These are phyloP conservation scores for Anastatus disparis DNA, from an alignment of 1,140 invertebrate species.

Conservation along the genomic window DNA sequence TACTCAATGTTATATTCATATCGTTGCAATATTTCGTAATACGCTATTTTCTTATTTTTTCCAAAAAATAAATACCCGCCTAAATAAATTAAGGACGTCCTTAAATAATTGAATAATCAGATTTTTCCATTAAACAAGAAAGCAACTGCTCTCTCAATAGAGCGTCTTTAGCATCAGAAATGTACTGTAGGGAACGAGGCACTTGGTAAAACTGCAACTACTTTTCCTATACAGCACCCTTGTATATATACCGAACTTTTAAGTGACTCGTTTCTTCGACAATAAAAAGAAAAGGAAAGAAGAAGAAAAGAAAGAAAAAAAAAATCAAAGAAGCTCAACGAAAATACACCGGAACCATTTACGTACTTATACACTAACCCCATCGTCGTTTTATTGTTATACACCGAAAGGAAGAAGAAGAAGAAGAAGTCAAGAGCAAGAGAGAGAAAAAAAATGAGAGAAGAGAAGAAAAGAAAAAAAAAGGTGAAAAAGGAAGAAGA, in stretches of 20 bases:
- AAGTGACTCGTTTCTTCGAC: slow-evolving; percentile 6
- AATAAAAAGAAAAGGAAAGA: too few relatives aligned
- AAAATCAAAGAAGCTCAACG: slow-evolving; percentile 2
- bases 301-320: too few relatives aligned
- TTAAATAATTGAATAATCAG: slow-evolving; percentile 22
- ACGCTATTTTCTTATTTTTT: too few relatives aligned
- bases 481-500: not conserved
- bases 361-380: slow-evolving; percentile 3
- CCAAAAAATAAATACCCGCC: too few relatives aligned
- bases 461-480: not conserved
- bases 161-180: not conserved
- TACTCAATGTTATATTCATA: too few relatives aligned
- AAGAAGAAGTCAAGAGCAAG: not conserved
- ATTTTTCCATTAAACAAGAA: not conserved
- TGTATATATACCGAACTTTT: slow-evolving; percentile 26
- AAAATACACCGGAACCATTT: slow-evolving; percentile 24
- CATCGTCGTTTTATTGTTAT: slow-evolving; percentile 3
- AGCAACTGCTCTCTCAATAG: not conserved
- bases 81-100: too few relatives aligned
- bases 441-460: not conserved
- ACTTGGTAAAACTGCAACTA: too few relatives aligned
- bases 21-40: too few relatives aligned
- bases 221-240: too few relatives aligned
- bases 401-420: not conserved
- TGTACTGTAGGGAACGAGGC: not conserved